Conservation (phyloP, 2,113 vertebrate genomes). For the Mesocricetus auratus region DNA sequence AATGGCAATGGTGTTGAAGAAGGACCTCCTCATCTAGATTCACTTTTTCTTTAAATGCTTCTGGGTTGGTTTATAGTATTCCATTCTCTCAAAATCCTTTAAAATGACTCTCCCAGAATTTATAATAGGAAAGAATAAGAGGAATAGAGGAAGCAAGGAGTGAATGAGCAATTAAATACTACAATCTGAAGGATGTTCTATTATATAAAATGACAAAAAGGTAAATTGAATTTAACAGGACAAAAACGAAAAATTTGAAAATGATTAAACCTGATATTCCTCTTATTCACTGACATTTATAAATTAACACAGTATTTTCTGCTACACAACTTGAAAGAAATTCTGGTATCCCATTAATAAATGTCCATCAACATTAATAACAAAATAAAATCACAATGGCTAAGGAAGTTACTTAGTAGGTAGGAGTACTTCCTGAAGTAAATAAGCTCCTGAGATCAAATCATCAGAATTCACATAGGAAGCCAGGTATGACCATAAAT, state of each 20-base stretch:
- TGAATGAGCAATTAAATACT: background rate
- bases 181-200: background rate
- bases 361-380: background rate
- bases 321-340: background rate
- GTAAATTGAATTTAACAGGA: background rate
- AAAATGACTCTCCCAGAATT: background rate
- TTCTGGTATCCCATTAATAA: background rate
- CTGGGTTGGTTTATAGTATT: background rate
- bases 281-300: background rate
- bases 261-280: background rate
- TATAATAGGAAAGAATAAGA: background rate
- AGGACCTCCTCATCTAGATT: background rate
- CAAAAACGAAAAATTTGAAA: constrained; percentile 6
- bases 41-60: background rate
- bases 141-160: background rate
- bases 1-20: background rate
- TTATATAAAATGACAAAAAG: background rate
- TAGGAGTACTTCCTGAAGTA: background rate
- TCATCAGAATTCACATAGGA: background rate
- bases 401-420: background rate
- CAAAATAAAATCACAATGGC: background rate
- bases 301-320: background rate
- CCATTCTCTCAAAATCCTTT: background rate
- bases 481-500: background rate
- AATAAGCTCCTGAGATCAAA: background rate